A percentile compares a stretch with the other conserved stretches of the same genome.
Evolutionary conservation across 2,888 invertebrate genomes (phyloP).

Genomic region (Drosophila prolongata): DNA sequence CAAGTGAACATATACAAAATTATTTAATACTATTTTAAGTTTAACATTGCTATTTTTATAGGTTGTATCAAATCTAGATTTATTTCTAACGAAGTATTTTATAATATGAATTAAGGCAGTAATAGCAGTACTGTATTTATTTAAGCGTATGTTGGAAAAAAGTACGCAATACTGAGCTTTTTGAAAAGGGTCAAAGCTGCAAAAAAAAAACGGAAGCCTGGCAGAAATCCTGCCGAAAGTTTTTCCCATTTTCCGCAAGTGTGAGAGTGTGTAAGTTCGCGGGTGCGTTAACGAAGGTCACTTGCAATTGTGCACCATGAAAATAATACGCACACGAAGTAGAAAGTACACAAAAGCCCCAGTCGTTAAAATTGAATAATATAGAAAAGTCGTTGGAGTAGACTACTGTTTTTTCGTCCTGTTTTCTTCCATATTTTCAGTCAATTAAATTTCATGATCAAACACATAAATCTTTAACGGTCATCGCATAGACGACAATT

Average conservation of each 20-base stretch:
- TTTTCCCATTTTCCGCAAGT: slow-evolving; percentile 10
- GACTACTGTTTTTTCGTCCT: neutral
- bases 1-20: too few relatives aligned
- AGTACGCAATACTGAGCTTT: neutral
- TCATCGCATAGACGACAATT: slow-evolving; percentile 54
- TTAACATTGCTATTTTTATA: too few relatives aligned
- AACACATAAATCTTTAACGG: slow-evolving; percentile 77
- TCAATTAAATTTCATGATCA: slow-evolving; percentile 83
- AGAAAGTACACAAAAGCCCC: slow-evolving; percentile 45
- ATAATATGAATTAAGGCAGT: neutral
- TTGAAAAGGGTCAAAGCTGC: slow-evolving; percentile 32
- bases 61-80: too few relatives aligned
- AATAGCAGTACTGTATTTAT: neutral
- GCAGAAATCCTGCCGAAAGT: slow-evolving; percentile 10
- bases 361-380: slow-evolving; percentile 48
- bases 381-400: slow-evolving; percentile 31
- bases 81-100: neutral
- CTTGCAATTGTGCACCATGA: slow-evolving; percentile 16
- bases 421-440: slow-evolving; percentile 80
- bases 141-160: neutral
- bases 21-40: too few relatives aligned
- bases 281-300: slow-evolving; percentile 26
- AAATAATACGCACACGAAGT: slow-evolving; percentile 25
- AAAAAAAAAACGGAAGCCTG: slow-evolving; percentile 42
- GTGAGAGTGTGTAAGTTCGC: slow-evolving; percentile 2